phyloP scores from a whole-genome alignment of 2,113 vertebrate species.

The Artemisiospiza belli region DNA sequence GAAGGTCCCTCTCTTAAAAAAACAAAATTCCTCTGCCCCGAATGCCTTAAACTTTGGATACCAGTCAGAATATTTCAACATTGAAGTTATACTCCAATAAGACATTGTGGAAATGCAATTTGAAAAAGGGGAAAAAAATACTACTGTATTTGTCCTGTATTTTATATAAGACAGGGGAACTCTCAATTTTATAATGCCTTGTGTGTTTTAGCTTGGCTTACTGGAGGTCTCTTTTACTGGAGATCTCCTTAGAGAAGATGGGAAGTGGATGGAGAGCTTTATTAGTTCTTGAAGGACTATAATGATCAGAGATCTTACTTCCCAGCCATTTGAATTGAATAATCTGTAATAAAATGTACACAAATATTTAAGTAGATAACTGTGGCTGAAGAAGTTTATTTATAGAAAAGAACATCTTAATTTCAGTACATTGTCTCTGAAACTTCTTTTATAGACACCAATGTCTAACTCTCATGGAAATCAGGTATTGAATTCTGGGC shows the following conservation, averaged over 20 bases:
- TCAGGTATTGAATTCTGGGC: background rate
- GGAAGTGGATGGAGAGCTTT: background rate
- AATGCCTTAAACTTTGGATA: background rate
- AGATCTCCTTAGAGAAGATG: background rate
- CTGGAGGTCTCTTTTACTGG: background rate
- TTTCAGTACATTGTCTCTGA: background rate
- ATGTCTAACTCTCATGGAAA: background rate
- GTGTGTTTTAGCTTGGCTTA: background rate
- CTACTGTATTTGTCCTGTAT: background rate
- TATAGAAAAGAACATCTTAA: conserved; percentile 3
- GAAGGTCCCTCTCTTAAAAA: background rate
- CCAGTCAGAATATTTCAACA: background rate
- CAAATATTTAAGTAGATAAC: background rate
- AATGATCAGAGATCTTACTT: background rate
- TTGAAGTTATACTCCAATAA: background rate
- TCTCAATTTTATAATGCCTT: background rate
- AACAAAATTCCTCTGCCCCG: background rate
- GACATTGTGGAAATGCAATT: background rate
- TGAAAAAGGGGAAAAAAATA: background rate
- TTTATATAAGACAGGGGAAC: background rate
- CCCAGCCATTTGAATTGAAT: background rate
- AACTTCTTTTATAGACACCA: background rate
- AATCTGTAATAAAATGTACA: background rate
- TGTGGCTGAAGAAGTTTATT: background rate
- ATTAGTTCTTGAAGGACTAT: background rate